A percentile compares a stretch with the other conserved stretches of the same genome.
Conservation (phyloP, 2,888 invertebrate genomes). For the Cordilura impudica region DNA sequence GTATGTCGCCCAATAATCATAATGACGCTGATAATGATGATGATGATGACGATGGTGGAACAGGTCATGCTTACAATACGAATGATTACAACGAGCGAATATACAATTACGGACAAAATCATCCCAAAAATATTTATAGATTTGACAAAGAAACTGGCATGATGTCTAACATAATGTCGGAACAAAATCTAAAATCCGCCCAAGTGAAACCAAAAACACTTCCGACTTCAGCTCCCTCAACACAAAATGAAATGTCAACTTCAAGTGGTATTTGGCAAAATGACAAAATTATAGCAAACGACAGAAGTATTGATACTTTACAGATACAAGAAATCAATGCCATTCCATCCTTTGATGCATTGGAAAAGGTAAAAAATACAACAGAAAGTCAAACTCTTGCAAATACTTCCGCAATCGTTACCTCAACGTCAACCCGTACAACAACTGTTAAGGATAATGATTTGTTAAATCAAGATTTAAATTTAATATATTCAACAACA, state of each 20-base stretch:
- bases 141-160: conserved; percentile 64
- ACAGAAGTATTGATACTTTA: conserved; percentile 51
- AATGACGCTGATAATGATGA: conserved; percentile 24
- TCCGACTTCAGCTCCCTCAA: conserved; percentile 29
- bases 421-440: not conserved
- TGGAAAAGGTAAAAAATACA: conserved; percentile 19
- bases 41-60: conserved; percentile 49
- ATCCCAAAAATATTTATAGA: conserved; percentile 74
- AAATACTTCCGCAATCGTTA: not conserved
- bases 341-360: conserved; percentile 19
- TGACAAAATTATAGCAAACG: conserved; percentile 55
- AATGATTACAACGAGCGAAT: conserved; percentile 71
- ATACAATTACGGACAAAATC: conserved; percentile 74
- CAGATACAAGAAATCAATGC: conserved; percentile 55
- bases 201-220: conserved; percentile 59
- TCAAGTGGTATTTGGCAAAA: conserved; percentile 64
- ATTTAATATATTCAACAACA: not conserved
- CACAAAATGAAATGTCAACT: conserved; percentile 62
- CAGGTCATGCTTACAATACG: conserved; percentile 37
- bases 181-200: conserved; percentile 11
- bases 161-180: conserved; percentile 39
- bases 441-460: conserved; percentile 37
- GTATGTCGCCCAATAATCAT: conserved; percentile 69
- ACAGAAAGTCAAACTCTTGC: not conserved
- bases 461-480: conserved; percentile 32